These are phyloP conservation scores for Lutraria rhynchaena DNA, from an alignment of 1,140 invertebrate species.

Conservation along the genomic window DNA sequence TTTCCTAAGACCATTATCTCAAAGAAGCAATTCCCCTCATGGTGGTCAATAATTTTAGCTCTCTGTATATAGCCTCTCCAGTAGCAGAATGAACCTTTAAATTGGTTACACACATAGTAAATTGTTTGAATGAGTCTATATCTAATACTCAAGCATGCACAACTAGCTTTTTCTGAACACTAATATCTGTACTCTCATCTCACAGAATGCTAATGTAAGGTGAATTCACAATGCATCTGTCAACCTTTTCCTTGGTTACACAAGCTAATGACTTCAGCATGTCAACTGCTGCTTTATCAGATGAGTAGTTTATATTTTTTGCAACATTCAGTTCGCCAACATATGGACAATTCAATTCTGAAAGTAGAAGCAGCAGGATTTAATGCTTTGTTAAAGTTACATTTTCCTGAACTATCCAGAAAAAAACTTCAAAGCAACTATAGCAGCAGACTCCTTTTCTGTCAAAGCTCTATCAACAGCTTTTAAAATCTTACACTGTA, in stretches of 20 bases:
- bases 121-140: conserved; percentile 24
- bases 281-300: conserved; percentile 20
- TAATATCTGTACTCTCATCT: conserved; percentile 21
- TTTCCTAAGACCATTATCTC: conserved; percentile 40
- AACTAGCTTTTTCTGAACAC: conserved; percentile 16
- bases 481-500: too few relatives aligned
- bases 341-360: conserved; percentile 10
- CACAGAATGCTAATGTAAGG: background rate
- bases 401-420: conserved; percentile 7
- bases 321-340: background rate
- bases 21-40: background rate
- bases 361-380: background rate
- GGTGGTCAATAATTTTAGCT: background rate
- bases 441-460: background rate
- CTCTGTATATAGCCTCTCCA: conserved; percentile 14
- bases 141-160: conserved; percentile 20
- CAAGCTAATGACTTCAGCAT: background rate
- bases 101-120: background rate
- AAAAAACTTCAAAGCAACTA: background rate
- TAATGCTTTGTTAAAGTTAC: background rate
- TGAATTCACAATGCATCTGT: background rate
- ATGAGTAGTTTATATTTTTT: conserved; percentile 15
- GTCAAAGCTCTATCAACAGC: conserved; percentile 7
- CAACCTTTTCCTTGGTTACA: too few relatives aligned
- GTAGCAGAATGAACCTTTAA: conserved; percentile 14